Percentiles rank a stretch among this genome's conserved stretches.
These are phyloP conservation scores for Cacoxenus indagator DNA, from an alignment of 2,888 invertebrate genomes.

Conservation along the genomic window DNA sequence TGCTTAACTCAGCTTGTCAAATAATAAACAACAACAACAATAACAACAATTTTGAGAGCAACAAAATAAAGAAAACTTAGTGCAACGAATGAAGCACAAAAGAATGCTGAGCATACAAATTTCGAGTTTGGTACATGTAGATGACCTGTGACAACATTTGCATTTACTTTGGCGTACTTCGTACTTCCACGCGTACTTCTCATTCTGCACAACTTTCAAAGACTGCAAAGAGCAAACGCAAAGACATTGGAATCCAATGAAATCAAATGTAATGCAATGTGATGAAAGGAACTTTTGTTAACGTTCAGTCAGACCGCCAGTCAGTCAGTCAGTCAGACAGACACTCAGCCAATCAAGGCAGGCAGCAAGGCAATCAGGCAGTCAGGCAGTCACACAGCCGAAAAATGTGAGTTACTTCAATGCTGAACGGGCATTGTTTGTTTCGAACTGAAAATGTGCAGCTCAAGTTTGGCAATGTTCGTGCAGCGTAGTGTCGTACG, in stretches of 20 bases:
- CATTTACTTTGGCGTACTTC: conserved; percentile 14
- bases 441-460: not conserved
- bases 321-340: not conserved
- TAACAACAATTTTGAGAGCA: not conserved
- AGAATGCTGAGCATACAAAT: conserved; percentile 14
- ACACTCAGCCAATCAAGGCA: no score
- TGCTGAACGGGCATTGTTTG: conserved; percentile 1
- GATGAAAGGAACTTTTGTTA: not conserved
- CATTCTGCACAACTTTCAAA: not conserved
- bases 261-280: not conserved
- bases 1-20: conserved; percentile 18
- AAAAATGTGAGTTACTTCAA: conserved; percentile 10
- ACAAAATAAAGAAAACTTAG: not conserved
- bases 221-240: not conserved
- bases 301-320: not conserved
- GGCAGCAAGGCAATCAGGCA: not conserved
- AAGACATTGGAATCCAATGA: not conserved
- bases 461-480: conserved; percentile 30
- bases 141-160: conserved; percentile 23
- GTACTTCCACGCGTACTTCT: not conserved
- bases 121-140: not conserved
- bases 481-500: not conserved
- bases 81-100: conserved; percentile 12
- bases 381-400: not conserved
- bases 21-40: not conserved